Evolutionary conservation across 2,888 invertebrate genomes (phyloP).

Genomic region (Odontothrips loti): DNA sequence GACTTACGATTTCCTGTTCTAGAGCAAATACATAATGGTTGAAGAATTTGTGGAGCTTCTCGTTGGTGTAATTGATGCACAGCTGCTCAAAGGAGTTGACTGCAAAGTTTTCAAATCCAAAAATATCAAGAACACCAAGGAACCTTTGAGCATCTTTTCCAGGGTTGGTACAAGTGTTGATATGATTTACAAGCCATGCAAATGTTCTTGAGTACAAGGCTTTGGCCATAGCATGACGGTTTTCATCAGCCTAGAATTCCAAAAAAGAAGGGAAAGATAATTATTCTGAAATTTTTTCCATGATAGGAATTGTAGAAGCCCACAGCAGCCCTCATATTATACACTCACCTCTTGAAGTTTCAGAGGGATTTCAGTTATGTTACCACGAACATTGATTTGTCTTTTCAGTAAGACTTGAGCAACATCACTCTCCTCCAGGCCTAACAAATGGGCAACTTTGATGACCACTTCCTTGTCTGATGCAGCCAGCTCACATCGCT

Average conservation of each 20-base stretch:
- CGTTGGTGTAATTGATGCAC: slow-evolving; percentile 91
- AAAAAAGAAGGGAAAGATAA: slow-evolving; percentile 30
- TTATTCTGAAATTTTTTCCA: slow-evolving; percentile 30
- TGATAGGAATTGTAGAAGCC: too few species aligned
- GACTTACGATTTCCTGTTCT: slow-evolving; percentile 84
- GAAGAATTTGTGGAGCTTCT: slow-evolving; percentile 92
- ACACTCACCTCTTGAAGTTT: slow-evolving; percentile 73
- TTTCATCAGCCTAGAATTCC: slow-evolving; percentile 69
- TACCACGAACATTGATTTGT: slow-evolving; percentile 88
- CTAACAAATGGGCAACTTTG: slow-evolving; percentile 68
- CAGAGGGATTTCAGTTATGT: slow-evolving; percentile 87
- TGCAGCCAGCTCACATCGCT: slow-evolving; percentile 69
- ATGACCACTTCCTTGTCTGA: slow-evolving; percentile 67
- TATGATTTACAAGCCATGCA: slow-evolving; percentile 88
- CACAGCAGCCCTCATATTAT: background rate
- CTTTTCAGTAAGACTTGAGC: slow-evolving; percentile 69
- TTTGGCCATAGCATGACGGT: slow-evolving; percentile 90
- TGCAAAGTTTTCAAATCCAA: slow-evolving; percentile 89
- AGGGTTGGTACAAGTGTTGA: slow-evolving; percentile 86
- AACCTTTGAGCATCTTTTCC: slow-evolving; percentile 74
- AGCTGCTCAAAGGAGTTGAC: slow-evolving; percentile 89
- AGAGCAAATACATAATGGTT: slow-evolving; percentile 93
- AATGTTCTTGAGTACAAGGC: slow-evolving; percentile 85
- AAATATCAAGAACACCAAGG: slow-evolving; percentile 86
- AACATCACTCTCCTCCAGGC: slow-evolving; percentile 68